Base-by-base conservation (phyloP, 23 tunicate species). In the Trididemnum miniatum region DNA sequence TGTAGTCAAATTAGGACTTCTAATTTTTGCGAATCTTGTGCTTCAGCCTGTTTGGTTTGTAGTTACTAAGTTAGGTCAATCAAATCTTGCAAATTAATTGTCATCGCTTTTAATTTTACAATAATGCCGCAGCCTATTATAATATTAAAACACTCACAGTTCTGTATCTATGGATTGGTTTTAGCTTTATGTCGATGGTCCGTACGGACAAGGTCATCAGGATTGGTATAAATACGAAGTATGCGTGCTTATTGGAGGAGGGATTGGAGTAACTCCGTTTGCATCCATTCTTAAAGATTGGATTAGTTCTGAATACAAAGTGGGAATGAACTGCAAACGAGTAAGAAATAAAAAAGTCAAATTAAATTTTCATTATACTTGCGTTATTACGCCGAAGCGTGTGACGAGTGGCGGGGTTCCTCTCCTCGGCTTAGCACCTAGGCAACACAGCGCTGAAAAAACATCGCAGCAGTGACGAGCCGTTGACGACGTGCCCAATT, bases 221-320 rank as follows among this genome's bases (percentile, higher is more conserved):
- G 95, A 90, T 60, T 96, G 96, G 99, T 83, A 79, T 34, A 96
- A 96, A 52, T 85, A 85, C 51, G 85, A 92, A 71, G 86, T 88
- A 20, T 54, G 96, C 15, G 91, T 96, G 15, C 66, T 96, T 0
- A 81, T 88, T 9, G 99, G 99, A 30, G 99, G 89, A 30, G 99
- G 99, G 2, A 90, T 96, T 5, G 99, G 99, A 4, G 96, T 96
- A 4, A 96, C 96, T 26, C 99, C 99, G 25, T 96, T 96, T 84
- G 96, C 99, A n/a, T 96, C 96, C 20, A 96, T 96, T 65, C 62
- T 96, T 33, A 96, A 96, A 38, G 99, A 96, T 35, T 44, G 89
- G 34, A 87, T 92, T n/a, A 38, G 83, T 26, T 34, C 80, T 24
- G 36, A 50, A 12, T 52, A 32, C 25, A 84, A 84, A 64, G 59